Evolutionary conservation across 1,140 invertebrate genomes (phyloP), one percentile per base, ranked within the genome.

Genomic region (Sogatella furcifera): DNA sequence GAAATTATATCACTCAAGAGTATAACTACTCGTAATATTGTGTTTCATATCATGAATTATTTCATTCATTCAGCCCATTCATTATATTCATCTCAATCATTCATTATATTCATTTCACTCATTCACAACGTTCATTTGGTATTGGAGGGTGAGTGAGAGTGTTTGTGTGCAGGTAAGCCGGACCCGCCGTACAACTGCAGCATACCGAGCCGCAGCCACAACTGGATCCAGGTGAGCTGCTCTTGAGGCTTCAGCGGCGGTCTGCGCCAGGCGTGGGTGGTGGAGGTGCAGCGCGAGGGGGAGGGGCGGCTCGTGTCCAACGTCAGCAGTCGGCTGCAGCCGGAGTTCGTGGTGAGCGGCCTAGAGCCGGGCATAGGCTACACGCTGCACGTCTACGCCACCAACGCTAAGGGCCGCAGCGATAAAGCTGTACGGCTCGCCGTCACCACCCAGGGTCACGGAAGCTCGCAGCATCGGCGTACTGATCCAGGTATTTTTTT

Each of bases 391-490:
- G 71, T 81, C 21, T 81, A 78, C 68, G 77, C 80, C 6, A 73
- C 74, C 56, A 83, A 83, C 65, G 71, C 73, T 4, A 81, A 81
- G 68, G 81, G 80, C 41, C 73, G 76, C 62, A 76, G 75, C 56
- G 54, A 38, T 10, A 1, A 28, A n/a, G 46, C 42, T 3, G 34
- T 52, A 1, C 5, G 5, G 5, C 17, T 59, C 8, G 34, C 19
- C 10, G 57, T 46, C 6, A 17, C 22, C 44, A 59, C 57, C 14
- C 46, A 31, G 28, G 57, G 52, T 10, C 57, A 42, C n/a, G 56
- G 41, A 14, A 58, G 21, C 19, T 46, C 56, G 1, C 56, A 38
- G 34, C 34, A 38, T 38, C 8, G 34, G 34, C 34, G 34, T 10
- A 38, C 34, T 38, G 34, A 38, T 3, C 34, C 34, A 38, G 34